A percentile compares a stretch with the other conserved stretches of the same genome.
Evolutionary conservation across 2,797 vertebrate species (phyloP).

Genomic region (Sebastes iracundus): DNA sequence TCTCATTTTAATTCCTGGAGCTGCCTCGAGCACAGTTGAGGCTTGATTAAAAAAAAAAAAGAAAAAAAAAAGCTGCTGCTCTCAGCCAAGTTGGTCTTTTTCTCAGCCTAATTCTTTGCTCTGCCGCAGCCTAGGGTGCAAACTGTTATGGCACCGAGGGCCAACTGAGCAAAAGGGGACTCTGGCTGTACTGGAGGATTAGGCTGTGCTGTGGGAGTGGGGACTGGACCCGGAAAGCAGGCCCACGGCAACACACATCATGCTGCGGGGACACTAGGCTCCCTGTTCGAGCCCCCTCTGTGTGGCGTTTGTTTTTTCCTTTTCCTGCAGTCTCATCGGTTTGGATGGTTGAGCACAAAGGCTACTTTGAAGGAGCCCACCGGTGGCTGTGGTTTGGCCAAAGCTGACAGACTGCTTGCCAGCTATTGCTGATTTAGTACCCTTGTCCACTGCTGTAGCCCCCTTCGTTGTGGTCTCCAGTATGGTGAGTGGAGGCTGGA

Average conservation of each 20-base stretch:
- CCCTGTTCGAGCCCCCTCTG: constrained; percentile 72
- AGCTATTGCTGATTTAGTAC: constrained; percentile 69
- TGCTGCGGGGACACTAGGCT: constrained; percentile 77
- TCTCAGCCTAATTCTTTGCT: constrained; percentile 31
- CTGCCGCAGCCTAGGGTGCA: constrained; percentile 39
- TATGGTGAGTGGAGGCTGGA: constrained; percentile 67
- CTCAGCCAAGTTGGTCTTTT: constrained; percentile 54
- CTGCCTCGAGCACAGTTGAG: constrained; percentile 38
- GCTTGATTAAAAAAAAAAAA: constrained; percentile 21
- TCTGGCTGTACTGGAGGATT: constrained; percentile 61
- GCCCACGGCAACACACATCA: constrained; percentile 52
- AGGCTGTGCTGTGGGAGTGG: constrained; percentile 56
- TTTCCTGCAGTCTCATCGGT: constrained; percentile 64
- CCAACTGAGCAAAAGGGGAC: constrained; percentile 59
- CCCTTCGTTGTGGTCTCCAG: constrained; percentile 45
- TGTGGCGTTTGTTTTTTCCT: constrained; percentile 52
- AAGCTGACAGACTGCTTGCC: constrained; percentile 70
- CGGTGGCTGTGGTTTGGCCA: constrained; percentile 74
- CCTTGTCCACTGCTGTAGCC: constrained; percentile 34
- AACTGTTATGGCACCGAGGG: constrained; percentile 53
- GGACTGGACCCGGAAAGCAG: constrained; percentile 54
- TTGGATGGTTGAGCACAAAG: constrained; percentile 81
- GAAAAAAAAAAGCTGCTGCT: constrained; percentile 42
- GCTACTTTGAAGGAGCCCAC: constrained; percentile 79
- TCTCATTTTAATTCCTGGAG: constrained; percentile 64